Base-by-base conservation (phyloP, 2,797 vertebrate genomes). In the Cephalopachus bancanus region DNA sequence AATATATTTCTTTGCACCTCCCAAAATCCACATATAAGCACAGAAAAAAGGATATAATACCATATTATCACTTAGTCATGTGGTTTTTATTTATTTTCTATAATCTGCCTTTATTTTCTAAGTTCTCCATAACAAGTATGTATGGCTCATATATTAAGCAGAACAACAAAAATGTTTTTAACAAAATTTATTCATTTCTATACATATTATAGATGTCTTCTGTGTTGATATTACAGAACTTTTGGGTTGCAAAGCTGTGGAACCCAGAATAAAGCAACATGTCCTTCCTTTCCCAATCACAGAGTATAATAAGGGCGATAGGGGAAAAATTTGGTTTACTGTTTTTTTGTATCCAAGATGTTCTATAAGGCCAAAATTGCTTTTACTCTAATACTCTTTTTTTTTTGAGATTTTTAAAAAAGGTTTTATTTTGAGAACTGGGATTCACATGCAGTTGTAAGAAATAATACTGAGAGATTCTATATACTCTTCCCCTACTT, bases 71-170 rank as follows among this genome's bases (percentile, higher is more conserved):
- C 5, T 92, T 22, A 16, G 37, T 60, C 53, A 37, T 75, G 69
- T 92, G 83, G 67, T 86, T 74, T 28, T 91, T 33, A 65, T 59
- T 80, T 74, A 30, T 64, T 95, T 81, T 49, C 28, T 86, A 20
- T 86, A 37, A n/a, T 76, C n/a, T 92, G 37, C 20, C n/a, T 83
- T 95, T 5, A 55, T 83, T 83, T 92, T 81, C 15, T 51, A 81
- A 81, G 80, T 51, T 87, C 81, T 67, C 55, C 10, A 7, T 55
- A 37, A n/a, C 14, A 89, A 60, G n/a, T 75, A 37, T 8, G 12
- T 22, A 30, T 92, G 33, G n/a, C 49, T 91, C 67, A 26, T 33
- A 55, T 92, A 72, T 22, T 93, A 89, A 89, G 30, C 57, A 74
- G 30, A 51, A 59, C 15, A 37, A 6, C 19, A 44, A 49, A 49